Conservation (phyloP, 2,113 vertebrate genomes). For the Crotalus tigris region DNA sequence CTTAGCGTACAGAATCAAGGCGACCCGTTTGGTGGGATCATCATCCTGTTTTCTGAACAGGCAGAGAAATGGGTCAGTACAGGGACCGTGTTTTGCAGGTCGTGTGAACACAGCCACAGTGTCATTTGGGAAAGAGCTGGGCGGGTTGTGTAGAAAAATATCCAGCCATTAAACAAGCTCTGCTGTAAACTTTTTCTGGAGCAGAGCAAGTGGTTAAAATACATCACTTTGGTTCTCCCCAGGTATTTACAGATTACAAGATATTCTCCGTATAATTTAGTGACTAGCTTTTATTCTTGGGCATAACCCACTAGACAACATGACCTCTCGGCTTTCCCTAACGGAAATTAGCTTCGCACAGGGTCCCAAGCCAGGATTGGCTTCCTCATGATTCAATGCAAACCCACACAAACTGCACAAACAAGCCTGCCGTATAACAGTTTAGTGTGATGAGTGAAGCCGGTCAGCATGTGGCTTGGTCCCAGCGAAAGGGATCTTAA, state of each 20-base stretch:
- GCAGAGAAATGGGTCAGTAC: not conserved
- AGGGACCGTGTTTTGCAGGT: not conserved
- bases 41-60: not conserved
- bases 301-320: not conserved
- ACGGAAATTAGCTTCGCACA: not conserved
- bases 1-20: not conserved
- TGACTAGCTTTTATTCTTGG: not conserved
- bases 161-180: not conserved
- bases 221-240: fast-evolving
- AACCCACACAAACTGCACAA: not conserved
- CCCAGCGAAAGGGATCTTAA: not conserved
- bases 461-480: not conserved
- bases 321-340: not conserved
- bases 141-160: not conserved
- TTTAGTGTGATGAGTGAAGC: not conserved
- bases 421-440: not conserved
- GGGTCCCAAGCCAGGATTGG: not conserved
- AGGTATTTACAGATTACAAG: too few species aligned
- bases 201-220: not conserved
- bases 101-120: not conserved
- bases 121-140: not conserved
- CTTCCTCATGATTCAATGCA: not conserved
- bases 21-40: not conserved
- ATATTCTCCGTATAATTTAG: not conserved
- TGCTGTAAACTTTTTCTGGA: not conserved